phyloP scores from a whole-genome alignment of 2,888 invertebrate genomes.

The Ophioninae sp. region DNA sequence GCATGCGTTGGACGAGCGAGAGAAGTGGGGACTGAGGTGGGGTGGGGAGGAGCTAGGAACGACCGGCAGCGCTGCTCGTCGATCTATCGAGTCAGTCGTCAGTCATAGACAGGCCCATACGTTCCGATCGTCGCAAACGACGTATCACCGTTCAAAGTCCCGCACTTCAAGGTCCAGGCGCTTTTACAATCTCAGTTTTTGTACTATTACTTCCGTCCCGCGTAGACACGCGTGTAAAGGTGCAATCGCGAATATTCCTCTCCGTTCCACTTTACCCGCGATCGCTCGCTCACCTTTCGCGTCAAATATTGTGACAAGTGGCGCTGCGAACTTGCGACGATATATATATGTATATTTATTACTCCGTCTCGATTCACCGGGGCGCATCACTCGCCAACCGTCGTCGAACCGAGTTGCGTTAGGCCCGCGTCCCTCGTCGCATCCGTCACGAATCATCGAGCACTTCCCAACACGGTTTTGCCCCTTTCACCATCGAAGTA shows the following conservation, averaged over 20 bases:
- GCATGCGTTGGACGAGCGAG: slow-evolving; percentile 16
- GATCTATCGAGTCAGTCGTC: slow-evolving; percentile 59
- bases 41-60: not conserved
- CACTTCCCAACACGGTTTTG: not conserved
- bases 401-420: not conserved
- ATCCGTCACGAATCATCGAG: not conserved
- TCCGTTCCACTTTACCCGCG: not conserved
- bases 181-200: slow-evolving; percentile 20
- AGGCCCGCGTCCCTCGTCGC: not conserved
- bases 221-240: not conserved
- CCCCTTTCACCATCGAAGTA: not conserved
- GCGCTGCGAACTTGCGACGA: not conserved
- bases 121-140: slow-evolving; percentile 42
- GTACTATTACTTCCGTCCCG: not conserved
- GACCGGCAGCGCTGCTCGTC: slow-evolving; percentile 19
- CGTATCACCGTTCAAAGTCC: slow-evolving; percentile 49
- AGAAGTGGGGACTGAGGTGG: not conserved
- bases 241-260: not conserved
- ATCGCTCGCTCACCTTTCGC: not conserved
- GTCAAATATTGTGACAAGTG: not conserved
- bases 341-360: too few species aligned
- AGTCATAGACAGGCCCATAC: slow-evolving; percentile 55
- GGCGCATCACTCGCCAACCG: not conserved
- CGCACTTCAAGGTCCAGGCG: slow-evolving; percentile 48
- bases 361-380: not conserved